Percentiles rank a stretch among this genome's conserved stretches.
Evolutionary conservation across 1,140 invertebrate species (phyloP).

Genomic region (Drosophila kohkoa): DNA sequence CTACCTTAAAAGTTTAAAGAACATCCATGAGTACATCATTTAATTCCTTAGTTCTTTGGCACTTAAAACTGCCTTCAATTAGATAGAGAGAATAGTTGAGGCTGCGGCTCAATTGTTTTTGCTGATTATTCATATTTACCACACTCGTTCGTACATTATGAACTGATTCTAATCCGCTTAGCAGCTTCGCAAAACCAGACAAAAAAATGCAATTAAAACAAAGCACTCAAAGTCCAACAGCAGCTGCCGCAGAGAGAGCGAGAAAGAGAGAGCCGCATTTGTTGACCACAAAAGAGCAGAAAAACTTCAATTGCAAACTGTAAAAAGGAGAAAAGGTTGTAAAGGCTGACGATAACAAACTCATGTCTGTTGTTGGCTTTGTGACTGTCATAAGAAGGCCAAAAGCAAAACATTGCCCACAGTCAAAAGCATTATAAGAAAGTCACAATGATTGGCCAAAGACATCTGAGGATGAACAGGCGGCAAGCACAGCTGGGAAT

Average conservation of each 20-base stretch:
- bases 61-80: conserved; percentile 48
- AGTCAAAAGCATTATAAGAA: conserved; percentile 29
- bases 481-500: conserved; percentile 20
- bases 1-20: too few species aligned
- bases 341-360: conserved; percentile 12
- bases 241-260: not conserved
- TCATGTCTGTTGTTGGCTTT: conserved; percentile 30
- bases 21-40: too few species aligned
- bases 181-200: conserved; percentile 8
- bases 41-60: too few species aligned
- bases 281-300: not conserved
- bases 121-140: conserved; percentile 67
- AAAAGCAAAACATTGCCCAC: not conserved
- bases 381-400: conserved; percentile 19
- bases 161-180: conserved; percentile 78
- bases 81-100: conserved; percentile 28
- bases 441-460: conserved; percentile 28
- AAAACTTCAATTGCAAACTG: conserved; percentile 8
- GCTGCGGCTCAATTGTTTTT: conserved; percentile 63
- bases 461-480: conserved; percentile 3
- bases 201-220: conserved; percentile 77
- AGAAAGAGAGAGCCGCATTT: too few species aligned
- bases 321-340: not conserved
- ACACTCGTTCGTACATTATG: conserved; percentile 62
- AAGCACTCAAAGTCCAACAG: conserved; percentile 56